These are phyloP conservation scores for Ammodytes marinus DNA, from an alignment of 2,113 vertebrate genomes.

Conservation along the genomic window DNA sequence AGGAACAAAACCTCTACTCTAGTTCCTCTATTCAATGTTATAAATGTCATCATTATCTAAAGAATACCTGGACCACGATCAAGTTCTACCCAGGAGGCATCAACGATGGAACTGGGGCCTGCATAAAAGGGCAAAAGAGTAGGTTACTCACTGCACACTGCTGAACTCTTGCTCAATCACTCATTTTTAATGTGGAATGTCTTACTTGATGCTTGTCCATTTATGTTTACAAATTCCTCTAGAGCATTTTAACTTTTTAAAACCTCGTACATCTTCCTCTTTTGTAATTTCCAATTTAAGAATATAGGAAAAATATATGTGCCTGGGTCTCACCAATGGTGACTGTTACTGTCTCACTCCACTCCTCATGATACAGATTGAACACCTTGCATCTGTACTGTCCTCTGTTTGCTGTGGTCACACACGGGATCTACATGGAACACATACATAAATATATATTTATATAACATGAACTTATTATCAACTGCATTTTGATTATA, in stretches of 20 bases:
- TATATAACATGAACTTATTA: no score
- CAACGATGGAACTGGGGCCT: conserved; percentile 81
- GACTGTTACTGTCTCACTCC: conserved; percentile 83
- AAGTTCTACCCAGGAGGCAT: conserved; percentile 71
- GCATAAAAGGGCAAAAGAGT: conserved; percentile 36
- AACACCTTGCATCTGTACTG: conserved; percentile 86
- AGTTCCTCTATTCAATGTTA: conserved; percentile 13
- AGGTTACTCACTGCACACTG: not conserved
- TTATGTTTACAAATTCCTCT: not conserved
- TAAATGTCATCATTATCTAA: not conserved
- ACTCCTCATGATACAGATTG: conserved; percentile 87
- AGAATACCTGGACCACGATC: conserved; percentile 65
- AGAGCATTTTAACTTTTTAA: not conserved
- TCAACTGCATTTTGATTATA: not conserved
- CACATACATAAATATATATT: not conserved
- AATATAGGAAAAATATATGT: not conserved
- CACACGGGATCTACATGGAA: conserved; percentile 77
- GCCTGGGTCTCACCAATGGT: conserved; percentile 82
- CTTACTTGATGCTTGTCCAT: not conserved
- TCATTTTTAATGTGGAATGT: not conserved
- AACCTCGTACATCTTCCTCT: not conserved
- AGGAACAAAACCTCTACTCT: conserved; percentile 5
- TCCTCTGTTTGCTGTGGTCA: conserved; percentile 88
- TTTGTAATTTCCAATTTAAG: not conserved
- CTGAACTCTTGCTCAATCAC: not conserved